phyloP scores from a whole-genome alignment of 2,797 vertebrate genomes.

The Denticeps clupeoides region DNA sequence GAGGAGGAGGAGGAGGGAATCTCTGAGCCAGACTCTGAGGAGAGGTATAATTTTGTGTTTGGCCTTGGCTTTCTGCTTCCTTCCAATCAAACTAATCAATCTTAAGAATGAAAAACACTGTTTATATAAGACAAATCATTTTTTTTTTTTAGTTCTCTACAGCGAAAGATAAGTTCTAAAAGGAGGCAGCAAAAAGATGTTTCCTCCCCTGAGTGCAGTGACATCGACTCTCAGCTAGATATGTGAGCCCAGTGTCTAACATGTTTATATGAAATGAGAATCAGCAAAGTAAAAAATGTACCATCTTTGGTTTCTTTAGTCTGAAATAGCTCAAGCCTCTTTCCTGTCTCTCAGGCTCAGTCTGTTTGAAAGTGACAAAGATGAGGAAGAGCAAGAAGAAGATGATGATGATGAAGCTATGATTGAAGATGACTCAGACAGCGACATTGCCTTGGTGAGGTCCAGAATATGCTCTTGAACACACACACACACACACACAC shows the following conservation, averaged over 20 bases:
- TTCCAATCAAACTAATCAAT: too few relatives aligned
- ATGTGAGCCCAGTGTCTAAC: too few relatives aligned
- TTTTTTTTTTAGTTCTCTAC: conserved; percentile 29
- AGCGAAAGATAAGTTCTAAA: conserved; percentile 26
- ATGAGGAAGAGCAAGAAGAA: conserved; percentile 19
- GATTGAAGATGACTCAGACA: conserved; percentile 38
- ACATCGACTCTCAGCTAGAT: conserved; percentile 44
- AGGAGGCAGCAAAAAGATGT: conserved; percentile 8
- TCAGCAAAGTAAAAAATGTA: too few relatives aligned
- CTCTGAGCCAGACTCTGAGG: conserved; percentile 13
- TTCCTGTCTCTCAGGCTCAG: conserved; percentile 32
- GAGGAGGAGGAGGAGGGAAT: not conserved
- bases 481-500: not conserved
- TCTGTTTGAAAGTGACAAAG: conserved; percentile 47
- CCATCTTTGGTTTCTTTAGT: too few relatives aligned
- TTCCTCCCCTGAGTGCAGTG: conserved; percentile 12
- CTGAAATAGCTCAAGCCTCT: too few relatives aligned
- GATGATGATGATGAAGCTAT: conserved; percentile 33
- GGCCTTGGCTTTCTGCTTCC: too few relatives aligned
- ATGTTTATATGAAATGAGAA: too few relatives aligned
- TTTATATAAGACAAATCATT: conserved; percentile 18
- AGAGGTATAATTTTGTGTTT: too few relatives aligned
- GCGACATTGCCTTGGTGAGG: conserved; percentile 38
- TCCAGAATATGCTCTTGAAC: not conserved
- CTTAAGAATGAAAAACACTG: too few relatives aligned